Evolutionary conservation across 1,140 invertebrate genomes (phyloP), one percentile per base, ranked within the genome.

Genomic region (Ceratina australensis): DNA sequence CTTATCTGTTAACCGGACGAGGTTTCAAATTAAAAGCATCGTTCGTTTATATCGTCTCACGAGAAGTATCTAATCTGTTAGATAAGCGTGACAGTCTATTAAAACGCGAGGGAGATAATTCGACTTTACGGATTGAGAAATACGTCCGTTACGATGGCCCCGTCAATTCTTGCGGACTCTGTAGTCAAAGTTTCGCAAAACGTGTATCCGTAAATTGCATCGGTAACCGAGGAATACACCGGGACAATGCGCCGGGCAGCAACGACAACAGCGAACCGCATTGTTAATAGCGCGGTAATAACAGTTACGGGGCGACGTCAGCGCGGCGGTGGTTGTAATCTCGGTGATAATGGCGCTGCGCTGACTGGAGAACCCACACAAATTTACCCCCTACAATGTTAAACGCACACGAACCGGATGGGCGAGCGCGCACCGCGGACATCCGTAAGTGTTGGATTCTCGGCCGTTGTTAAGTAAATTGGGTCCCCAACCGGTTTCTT

Each of bases 381-480:
- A 60, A 76, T 63, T 66, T 60, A 80, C 77, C 63, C 82, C 63
- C 79, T 69, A 84, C 71, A 81, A 83, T 47, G 78, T 49, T 42
- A 71, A 54, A 64, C 33, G 56, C 61, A 78, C 42, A 12, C 20
- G n/a, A 13, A 5, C 15, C 20, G 57, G 52, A 54, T 68, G 63
- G 57, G 50, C 63, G 75, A 79, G 78, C 76, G 28, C 67, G 33
- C 20, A 42, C 69, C 81, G 78, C 81, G 86, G 83, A 90, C 89
- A 90, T 87, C 86, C 90, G 89, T 89, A 92, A 92, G 90, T 92
- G 90, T 91, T 92, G 91, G 87, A 92, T 92, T 92, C 91, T 87
- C 91, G 86, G 82, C 78, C 89, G 91, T 92, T 92, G 91, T 92
- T 92, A 91, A 92, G 91, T 92, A 92, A 92, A 92, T 92, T 92